Evolutionary conservation across 2,113 vertebrate genomes (phyloP).

Genomic region (Haliaeetus leucogaster): DNA sequence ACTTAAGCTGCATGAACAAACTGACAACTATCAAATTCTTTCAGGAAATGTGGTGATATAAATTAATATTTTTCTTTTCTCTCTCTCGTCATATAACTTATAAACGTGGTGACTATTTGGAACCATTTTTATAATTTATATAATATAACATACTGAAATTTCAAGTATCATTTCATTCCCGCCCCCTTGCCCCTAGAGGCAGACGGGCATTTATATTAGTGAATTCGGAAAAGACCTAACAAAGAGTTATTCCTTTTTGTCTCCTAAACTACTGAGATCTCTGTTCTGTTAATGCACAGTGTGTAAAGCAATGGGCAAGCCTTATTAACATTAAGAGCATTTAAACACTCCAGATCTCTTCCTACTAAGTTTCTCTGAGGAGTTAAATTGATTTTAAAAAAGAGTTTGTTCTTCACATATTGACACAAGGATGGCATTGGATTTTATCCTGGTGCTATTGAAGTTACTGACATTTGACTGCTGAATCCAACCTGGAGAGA

Average conservation of each 20-base stretch:
- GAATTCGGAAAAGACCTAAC: background rate
- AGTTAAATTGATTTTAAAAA: background rate
- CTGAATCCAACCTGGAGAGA: background rate
- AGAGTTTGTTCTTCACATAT: background rate
- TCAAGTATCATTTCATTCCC: background rate
- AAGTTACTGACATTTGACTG: background rate
- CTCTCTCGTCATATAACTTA: background rate
- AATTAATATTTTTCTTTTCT: background rate
- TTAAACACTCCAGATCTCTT: background rate
- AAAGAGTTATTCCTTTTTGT: background rate
- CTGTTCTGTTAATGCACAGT: background rate
- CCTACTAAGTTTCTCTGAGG: background rate
- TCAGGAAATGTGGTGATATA: background rate
- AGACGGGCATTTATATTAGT: background rate
- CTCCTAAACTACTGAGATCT: background rate
- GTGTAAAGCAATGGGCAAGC: background rate
- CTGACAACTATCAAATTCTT: background rate
- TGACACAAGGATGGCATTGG: background rate
- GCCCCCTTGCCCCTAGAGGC: background rate
- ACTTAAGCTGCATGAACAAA: background rate
- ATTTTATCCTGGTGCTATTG: background rate
- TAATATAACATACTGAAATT: background rate
- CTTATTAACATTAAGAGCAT: background rate
- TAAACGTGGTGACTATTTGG: background rate
- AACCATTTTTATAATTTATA: background rate